A percentile compares a stretch with the other conserved stretches of the same genome.
Conservation (phyloP, 2,797 vertebrate genomes). For the Rhabdomys pumilio region DNA sequence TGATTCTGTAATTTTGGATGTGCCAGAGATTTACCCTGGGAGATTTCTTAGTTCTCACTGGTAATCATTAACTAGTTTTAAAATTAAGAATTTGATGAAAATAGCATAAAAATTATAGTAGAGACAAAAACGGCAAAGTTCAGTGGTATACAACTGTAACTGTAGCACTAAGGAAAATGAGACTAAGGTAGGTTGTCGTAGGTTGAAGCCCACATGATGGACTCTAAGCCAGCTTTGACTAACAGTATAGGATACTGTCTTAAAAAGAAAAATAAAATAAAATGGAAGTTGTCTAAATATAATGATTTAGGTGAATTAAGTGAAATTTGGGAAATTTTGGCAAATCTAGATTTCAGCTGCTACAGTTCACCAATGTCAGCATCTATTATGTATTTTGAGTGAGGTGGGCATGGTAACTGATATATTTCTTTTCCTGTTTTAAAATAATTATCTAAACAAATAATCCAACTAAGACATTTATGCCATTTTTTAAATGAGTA, state of each 20-base stretch:
- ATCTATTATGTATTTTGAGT: conserved; percentile 68
- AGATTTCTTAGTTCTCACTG: not conserved
- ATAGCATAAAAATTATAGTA: not conserved
- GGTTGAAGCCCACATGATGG: not conserved
- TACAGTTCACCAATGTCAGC: conserved; percentile 80
- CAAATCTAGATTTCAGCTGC: conserved; percentile 71
- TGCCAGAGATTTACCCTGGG: not conserved
- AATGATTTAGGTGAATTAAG: not conserved
- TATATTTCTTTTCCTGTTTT: conserved; percentile 82
- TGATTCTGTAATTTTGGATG: not conserved
- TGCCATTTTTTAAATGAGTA: not conserved
- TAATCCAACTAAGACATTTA: not conserved
- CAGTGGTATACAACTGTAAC: too few relatives aligned
- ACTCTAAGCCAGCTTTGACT: not conserved
- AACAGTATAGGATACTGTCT: not conserved
- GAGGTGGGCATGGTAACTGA: conserved; percentile 57
- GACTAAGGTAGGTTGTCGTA: rapidly evolving
- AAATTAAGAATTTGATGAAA: not conserved
- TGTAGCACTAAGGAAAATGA: not conserved
- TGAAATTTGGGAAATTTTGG: conserved; percentile 58
- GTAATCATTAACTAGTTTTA: not conserved
- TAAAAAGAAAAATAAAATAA: not conserved
- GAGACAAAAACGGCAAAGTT: not conserved
- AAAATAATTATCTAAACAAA: conserved; percentile 82
- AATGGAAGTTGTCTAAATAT: not conserved